Conservation (phyloP, 1,140 invertebrate genomes). For the Solen grandis region DNA sequence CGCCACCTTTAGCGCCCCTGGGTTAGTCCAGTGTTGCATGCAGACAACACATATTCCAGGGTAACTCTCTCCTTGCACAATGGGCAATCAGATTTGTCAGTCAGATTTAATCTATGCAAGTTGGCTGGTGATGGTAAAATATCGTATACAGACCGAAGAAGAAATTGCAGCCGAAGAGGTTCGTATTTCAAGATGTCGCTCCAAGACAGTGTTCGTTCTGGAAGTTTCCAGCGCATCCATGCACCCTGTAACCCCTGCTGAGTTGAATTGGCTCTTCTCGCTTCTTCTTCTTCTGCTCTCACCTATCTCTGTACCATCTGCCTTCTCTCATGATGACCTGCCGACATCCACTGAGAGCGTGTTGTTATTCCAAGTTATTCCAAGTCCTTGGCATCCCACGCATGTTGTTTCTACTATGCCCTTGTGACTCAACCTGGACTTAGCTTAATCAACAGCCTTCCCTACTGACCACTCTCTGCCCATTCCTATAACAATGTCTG, state of each 20-base stretch:
- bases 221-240: background rate
- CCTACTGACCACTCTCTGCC: slow-evolving; percentile 35
- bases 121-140: slow-evolving; percentile 4
- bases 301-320: background rate
- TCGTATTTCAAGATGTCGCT: background rate
- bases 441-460: slow-evolving; percentile 11
- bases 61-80: background rate
- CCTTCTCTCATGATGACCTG: background rate
- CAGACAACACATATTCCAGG: background rate
- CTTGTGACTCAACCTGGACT: background rate
- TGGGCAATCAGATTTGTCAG: background rate
- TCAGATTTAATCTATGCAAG: slow-evolving; percentile 35
- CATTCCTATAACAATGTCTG: slow-evolving; percentile 1
- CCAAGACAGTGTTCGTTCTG: background rate
- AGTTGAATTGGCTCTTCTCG: background rate
- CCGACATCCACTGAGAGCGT: background rate
- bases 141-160: background rate
- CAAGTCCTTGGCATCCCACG: background rate
- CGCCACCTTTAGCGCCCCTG: background rate
- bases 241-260: slow-evolving; percentile 10
- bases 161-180: too few relatives aligned
- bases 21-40: background rate
- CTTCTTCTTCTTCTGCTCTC: background rate
- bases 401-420: slow-evolving; percentile 16
- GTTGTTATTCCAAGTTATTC: background rate